Percentiles rank a stretch among this genome's conserved stretches.
phyloP scores from a whole-genome alignment of 2,888 invertebrate genomes.

The Dolomedes plantarius region DNA sequence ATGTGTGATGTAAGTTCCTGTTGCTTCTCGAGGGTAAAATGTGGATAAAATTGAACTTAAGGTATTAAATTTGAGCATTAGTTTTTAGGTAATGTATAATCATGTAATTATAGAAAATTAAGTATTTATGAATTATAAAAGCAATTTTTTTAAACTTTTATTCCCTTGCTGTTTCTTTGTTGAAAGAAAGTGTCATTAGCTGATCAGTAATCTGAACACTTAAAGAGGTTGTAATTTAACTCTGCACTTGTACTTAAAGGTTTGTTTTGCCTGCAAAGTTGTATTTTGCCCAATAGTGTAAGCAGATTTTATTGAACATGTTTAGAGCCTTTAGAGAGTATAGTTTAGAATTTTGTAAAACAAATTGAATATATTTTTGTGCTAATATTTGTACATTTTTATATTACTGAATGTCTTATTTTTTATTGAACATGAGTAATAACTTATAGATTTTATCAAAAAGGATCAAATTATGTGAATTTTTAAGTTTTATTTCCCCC shows the following conservation, averaged over 20 bases:
- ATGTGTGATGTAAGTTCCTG: too few relatives aligned
- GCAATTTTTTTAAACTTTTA: too few relatives aligned
- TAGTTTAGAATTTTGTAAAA: background rate
- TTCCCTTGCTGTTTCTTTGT: too few relatives aligned
- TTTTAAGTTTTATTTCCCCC: background rate
- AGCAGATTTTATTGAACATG: background rate
- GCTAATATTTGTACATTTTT: constrained; percentile 15
- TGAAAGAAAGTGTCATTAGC: too few relatives aligned
- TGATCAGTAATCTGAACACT: background rate
- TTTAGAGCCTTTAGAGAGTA: background rate
- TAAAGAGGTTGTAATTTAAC: background rate
- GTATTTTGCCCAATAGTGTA: background rate
- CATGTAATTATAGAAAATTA: too few relatives aligned
- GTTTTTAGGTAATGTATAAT: too few relatives aligned
- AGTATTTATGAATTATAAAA: too few relatives aligned
- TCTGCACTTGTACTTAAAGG: background rate
- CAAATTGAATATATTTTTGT: constrained; percentile 4
- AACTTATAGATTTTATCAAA: background rate
- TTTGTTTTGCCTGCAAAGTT: constrained; percentile 6
- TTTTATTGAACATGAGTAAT: background rate
- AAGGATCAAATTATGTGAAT: background rate
- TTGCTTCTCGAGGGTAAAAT: too few relatives aligned
- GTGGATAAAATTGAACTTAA: too few relatives aligned
- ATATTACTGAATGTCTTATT: background rate
- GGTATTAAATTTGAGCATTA: too few relatives aligned